Conservation (phyloP, 2,888 invertebrate species). For the Eupithecia vulgata region DNA sequence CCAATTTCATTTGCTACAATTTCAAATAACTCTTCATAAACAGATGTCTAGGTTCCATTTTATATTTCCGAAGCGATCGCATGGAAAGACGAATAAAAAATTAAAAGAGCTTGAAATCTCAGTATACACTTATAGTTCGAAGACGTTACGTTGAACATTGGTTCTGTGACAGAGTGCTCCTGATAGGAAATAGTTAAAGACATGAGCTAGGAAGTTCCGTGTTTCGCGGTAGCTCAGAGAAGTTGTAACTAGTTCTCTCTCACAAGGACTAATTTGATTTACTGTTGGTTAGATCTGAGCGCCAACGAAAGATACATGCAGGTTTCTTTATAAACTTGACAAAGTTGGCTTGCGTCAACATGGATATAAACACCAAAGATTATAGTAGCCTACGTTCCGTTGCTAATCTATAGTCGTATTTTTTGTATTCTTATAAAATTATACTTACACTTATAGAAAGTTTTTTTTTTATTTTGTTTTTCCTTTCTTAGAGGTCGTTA, state of each 20-base stretch:
- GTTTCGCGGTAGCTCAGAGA: conserved; percentile 20
- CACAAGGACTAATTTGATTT: neutral
- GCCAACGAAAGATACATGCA: neutral
- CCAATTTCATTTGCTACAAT: neutral
- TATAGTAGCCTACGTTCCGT: neutral
- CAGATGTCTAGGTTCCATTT: conserved; percentile 7
- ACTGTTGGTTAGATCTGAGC: neutral
- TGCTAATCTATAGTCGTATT: neutral
- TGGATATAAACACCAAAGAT: neutral
- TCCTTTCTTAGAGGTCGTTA: too few relatives aligned
- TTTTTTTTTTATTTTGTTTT: too few relatives aligned
- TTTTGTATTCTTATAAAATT: neutral
- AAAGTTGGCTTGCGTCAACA: neutral
- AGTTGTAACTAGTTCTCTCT: conserved; percentile 9
- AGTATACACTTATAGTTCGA: conserved; percentile 31
- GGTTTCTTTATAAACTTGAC: neutral
- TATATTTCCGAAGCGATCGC: conserved; percentile 25
- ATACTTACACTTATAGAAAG: too few relatives aligned
- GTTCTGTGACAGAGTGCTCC: conserved; percentile 45
- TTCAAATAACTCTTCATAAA: neutral
- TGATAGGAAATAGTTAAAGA: conserved; percentile 40
- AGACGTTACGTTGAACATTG: conserved; percentile 40
- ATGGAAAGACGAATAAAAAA: conserved; percentile 39
- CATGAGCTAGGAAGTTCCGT: conserved; percentile 22
- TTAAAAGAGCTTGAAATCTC: conserved; percentile 47